Percentiles rank a stretch among this genome's conserved stretches.
Conservation (phyloP, 2,113 vertebrate species). For the Oplegnathus fasciatus region DNA sequence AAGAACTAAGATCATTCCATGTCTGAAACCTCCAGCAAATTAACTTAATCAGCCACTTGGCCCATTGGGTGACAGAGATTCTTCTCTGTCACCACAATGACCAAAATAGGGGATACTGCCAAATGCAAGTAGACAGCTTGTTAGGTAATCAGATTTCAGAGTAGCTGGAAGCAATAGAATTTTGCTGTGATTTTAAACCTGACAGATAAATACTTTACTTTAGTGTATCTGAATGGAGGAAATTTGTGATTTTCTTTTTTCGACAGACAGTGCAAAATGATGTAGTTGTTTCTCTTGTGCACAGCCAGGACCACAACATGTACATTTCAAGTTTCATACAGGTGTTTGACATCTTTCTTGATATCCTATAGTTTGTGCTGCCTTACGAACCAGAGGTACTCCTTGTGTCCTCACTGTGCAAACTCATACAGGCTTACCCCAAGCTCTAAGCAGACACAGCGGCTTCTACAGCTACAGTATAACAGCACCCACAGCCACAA, state of each 20-base stretch:
- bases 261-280: constrained; percentile 2
- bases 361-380: constrained; percentile 52
- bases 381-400: constrained; percentile 69
- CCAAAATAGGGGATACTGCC: neutral
- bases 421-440: constrained; percentile 69
- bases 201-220: neutral
- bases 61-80: neutral
- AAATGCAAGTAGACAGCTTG: neutral
- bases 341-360: constrained; percentile 26
- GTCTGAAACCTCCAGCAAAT: neutral
- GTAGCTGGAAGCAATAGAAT: neutral
- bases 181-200: constrained; percentile 12
- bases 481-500: constrained; percentile 73
- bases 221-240: constrained; percentile 12
- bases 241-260: neutral
- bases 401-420: constrained; percentile 81
- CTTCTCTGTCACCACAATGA: neutral
- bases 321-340: constrained; percentile 43
- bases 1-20: neutral
- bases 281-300: constrained; percentile 25
- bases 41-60: neutral
- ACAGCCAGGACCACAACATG: constrained; percentile 33
- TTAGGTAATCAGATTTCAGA: neutral
- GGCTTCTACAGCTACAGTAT: constrained; percentile 63
- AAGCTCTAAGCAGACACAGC: constrained; percentile 71